Conservation (phyloP, 1,140 invertebrate species). For the Brachionus sp. region DNA sequence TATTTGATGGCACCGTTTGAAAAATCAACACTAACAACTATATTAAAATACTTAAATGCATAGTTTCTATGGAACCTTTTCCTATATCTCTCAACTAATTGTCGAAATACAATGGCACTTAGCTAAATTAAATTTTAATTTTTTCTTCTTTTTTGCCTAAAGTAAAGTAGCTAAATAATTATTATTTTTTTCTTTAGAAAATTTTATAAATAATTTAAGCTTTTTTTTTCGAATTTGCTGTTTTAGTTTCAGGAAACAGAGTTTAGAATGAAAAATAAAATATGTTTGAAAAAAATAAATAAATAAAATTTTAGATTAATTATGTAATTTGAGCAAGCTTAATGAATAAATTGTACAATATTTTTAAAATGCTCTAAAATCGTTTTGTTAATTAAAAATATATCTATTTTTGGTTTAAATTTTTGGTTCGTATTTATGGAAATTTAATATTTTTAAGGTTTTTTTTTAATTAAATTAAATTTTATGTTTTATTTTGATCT, state of each 20-base stretch:
- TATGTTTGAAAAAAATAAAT: background rate
- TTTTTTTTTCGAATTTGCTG: background rate
- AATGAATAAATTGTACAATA: too few species aligned
- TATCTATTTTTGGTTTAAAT: too few species aligned
- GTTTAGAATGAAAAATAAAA: background rate
- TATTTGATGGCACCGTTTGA: background rate
- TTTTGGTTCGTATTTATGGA: too few species aligned
- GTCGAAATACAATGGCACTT: background rate
- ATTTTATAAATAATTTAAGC: background rate
- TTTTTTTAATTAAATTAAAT: background rate
- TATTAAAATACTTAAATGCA: background rate
- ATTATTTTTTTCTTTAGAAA: background rate
- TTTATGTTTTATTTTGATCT: background rate
- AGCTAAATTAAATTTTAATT: background rate
- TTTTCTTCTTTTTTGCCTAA: background rate
- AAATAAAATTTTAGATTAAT: background rate
- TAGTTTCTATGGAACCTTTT: slow-evolving; percentile 28
- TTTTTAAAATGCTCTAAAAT: too few species aligned
- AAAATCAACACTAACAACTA: background rate
- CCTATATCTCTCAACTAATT: background rate
- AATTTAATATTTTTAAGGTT: background rate
- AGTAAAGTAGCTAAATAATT: background rate
- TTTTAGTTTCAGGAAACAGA: slow-evolving; percentile 29
- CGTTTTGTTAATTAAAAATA: too few species aligned
- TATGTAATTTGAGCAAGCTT: background rate